Evolutionary conservation across 64 coral and sea anemone species (phyloP).

Genomic region (Catalaphyllia jardinei): DNA sequence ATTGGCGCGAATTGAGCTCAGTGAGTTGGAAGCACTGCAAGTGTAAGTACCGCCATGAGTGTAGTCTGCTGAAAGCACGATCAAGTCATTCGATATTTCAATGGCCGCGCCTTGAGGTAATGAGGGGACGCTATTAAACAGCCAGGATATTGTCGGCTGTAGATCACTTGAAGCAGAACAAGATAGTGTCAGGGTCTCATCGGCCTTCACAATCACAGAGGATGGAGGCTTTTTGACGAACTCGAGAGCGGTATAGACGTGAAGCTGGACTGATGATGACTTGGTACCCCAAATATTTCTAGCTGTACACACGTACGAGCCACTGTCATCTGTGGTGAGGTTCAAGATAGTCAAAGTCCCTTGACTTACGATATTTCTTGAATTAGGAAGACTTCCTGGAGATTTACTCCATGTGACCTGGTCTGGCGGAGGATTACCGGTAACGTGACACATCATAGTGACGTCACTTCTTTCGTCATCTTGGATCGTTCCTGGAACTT

Average conservation of each 20-base stretch:
- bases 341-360: slow-evolving; percentile 17
- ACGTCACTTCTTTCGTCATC: no score
- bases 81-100: not conserved
- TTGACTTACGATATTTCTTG: not conserved
- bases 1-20: not conserved
- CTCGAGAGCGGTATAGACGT: not conserved
- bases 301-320: slow-evolving; percentile 22
- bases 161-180: not conserved
- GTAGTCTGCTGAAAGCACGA: not conserved
- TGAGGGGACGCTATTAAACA: not conserved
- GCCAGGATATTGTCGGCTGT: slow-evolving; percentile 19
- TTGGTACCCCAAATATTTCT: slow-evolving; percentile 17
- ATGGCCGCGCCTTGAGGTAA: not conserved
- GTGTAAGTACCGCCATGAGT: slow-evolving; percentile 18
- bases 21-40: slow-evolving; percentile 22
- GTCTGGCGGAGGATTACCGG: no score
- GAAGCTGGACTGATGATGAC: not conserved
- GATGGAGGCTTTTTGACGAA: not conserved
- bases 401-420: no score
- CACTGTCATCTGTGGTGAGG: not conserved
- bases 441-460: no score
- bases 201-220: not conserved
- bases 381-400: not conserved
- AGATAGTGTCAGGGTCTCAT: not conserved
- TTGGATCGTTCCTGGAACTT: no score